A percentile compares a stretch with the other conserved stretches of the same genome.
Conservation (phyloP, 2,797 vertebrate genomes). For the Myotis vivesi region DNA sequence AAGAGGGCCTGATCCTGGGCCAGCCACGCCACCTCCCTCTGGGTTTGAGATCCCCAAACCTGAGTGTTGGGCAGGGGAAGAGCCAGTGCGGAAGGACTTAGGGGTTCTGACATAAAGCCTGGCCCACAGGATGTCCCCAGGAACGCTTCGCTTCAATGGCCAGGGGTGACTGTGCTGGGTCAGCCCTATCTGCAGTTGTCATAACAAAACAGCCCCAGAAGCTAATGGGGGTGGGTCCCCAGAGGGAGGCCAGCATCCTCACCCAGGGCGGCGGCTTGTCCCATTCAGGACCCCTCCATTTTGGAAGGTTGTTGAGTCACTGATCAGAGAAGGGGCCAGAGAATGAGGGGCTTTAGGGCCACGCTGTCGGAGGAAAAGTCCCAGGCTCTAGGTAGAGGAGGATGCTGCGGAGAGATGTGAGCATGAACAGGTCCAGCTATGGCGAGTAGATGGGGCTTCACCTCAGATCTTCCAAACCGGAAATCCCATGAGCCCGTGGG, state of each 20-base stretch:
- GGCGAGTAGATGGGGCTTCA: background rate
- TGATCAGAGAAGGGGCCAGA: background rate
- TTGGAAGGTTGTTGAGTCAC: background rate
- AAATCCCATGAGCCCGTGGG: background rate
- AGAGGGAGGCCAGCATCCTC: background rate
- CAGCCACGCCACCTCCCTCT: background rate
- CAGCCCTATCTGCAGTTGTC: accelerated
- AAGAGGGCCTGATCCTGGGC: background rate
- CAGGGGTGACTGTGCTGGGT: background rate
- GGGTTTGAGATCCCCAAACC: background rate
- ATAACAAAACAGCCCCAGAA: background rate
- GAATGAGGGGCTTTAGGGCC: background rate
- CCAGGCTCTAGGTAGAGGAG: background rate
- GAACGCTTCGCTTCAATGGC: background rate
- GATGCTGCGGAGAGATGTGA: background rate
- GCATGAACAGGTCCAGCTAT: background rate
- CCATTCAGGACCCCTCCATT: accelerated
- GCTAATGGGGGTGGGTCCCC: background rate
- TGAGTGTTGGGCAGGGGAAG: background rate
- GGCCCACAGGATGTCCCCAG: background rate
- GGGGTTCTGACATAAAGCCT: background rate
- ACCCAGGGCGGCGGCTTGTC: background rate
- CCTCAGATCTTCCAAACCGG: background rate
- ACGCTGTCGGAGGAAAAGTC: background rate
- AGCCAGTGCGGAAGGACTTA: background rate